phyloP scores from a whole-genome alignment of 1,140 invertebrate genomes.

The Holcopasites calliopsidis region DNA sequence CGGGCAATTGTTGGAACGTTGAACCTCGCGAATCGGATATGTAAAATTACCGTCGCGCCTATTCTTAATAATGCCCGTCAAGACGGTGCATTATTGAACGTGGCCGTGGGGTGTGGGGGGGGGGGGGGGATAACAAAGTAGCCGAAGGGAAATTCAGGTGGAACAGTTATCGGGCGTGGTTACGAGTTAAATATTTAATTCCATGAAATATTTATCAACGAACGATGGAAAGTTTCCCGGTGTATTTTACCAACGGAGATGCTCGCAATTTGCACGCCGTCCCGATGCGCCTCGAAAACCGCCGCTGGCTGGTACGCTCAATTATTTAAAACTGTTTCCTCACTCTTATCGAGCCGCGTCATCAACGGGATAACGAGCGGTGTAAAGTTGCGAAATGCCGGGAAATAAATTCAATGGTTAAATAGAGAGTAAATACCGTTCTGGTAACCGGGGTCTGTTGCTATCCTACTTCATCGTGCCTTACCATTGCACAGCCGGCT shows the following conservation, averaged over 20 bases:
- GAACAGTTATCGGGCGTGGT: background rate
- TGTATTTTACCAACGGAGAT: slow-evolving; percentile 8
- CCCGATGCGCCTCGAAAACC: slow-evolving; percentile 6
- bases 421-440: slow-evolving; percentile 44
- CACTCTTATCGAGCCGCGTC: slow-evolving; percentile 35
- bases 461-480: background rate
- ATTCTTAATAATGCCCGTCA: no score
- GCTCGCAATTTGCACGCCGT: slow-evolving; percentile 23
- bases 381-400: slow-evolving; percentile 48
- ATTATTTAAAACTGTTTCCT: slow-evolving; percentile 41
- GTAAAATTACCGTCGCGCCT: no score
- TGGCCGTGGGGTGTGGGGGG: background rate
- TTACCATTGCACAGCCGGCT: background rate
- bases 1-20: slow-evolving; percentile 1
- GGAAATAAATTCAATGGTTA: slow-evolving; percentile 32
- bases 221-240: slow-evolving; percentile 32
- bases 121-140: background rate
- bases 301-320: slow-evolving; percentile 14
- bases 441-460: slow-evolving; percentile 29
- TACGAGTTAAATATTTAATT: slow-evolving; percentile 20
- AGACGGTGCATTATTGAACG: no score
- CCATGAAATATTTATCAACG: slow-evolving; percentile 36
- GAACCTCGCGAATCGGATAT: no score
- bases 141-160: background rate
- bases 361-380: slow-evolving; percentile 34